A percentile compares a stretch with the other conserved stretches of the same genome.
Conservation (phyloP, 2,888 invertebrate species). For the Catocala sponsa region DNA sequence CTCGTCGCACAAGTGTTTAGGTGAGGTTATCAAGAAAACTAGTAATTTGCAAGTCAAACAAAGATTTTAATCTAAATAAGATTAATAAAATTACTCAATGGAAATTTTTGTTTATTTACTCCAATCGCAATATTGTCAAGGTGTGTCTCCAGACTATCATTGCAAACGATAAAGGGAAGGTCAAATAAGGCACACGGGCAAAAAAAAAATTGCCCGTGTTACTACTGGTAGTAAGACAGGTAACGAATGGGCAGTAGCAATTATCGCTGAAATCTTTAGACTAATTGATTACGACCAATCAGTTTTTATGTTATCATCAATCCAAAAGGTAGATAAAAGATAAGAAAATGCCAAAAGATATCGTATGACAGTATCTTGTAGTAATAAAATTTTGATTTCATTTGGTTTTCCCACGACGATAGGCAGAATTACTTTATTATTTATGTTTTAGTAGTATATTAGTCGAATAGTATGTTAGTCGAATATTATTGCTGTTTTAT, state of each 20-base stretch:
- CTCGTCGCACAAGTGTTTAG: no score
- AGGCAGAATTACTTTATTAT: neutral
- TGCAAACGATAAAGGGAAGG: no score
- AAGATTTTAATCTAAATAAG: no score
- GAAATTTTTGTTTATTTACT: no score
- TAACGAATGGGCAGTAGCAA: conserved; percentile 9
- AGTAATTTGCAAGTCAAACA: no score
- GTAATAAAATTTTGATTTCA: conserved; percentile 35
- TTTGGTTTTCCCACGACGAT: conserved; percentile 29
- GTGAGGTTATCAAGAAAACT: no score
- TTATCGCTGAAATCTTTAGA: neutral
- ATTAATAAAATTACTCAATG: no score
- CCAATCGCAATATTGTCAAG: no score
- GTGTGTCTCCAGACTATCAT: no score
- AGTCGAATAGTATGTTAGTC: neutral
- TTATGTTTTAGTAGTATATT: neutral
- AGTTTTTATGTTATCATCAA: neutral
- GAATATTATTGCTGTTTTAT: neutral
- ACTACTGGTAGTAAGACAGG: no score
- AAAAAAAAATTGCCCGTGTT: no score
- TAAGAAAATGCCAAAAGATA: conserved; percentile 1
- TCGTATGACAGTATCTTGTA: conserved; percentile 18
- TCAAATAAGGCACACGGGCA: no score
- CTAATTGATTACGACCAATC: conserved; percentile 1
- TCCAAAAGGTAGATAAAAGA: neutral